These are phyloP conservation scores for Eustalomyia histrio DNA, from an alignment of 2,888 invertebrate species.

Conservation along the genomic window DNA sequence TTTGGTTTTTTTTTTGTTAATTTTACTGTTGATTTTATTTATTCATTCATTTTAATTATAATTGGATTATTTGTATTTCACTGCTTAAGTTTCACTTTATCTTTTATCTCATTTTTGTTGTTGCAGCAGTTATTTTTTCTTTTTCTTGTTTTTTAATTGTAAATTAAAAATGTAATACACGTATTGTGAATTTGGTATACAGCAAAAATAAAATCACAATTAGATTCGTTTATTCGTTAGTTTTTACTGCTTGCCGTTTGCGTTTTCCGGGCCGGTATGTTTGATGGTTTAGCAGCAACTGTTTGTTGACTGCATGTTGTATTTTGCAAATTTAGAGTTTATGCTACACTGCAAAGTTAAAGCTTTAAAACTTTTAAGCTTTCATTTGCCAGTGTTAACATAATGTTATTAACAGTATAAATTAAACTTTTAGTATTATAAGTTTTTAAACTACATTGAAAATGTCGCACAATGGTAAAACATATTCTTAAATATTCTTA, in stretches of 20 bases:
- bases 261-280: slow-evolving; percentile 10
- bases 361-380: slow-evolving; percentile 39
- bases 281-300: slow-evolving; percentile 54
- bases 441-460: too few species aligned
- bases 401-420: slow-evolving; percentile 4
- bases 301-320: slow-evolving; percentile 17
- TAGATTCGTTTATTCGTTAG: slow-evolving; percentile 9
- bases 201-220: background rate
- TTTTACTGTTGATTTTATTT: slow-evolving; percentile 10
- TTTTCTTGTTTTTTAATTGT: slow-evolving; percentile 1
- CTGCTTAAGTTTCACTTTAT: slow-evolving; percentile 42
- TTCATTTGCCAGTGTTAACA: slow-evolving; percentile 3
- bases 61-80: slow-evolving; percentile 26
- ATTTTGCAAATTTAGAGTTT: slow-evolving; percentile 12
- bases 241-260: background rate
- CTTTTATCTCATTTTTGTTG: slow-evolving; percentile 39
- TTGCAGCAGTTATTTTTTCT: slow-evolving; percentile 9
- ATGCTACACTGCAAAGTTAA: slow-evolving; percentile 28
- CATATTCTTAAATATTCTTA: too few species aligned
- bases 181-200: slow-evolving; percentile 19
- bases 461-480: too few species aligned
- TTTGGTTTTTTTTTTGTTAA: background rate
- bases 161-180: slow-evolving; percentile 40
- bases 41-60: slow-evolving; percentile 7
- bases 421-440: too few species aligned